Conservation (phyloP, 2,797 vertebrate species). For the Malacoraja senta region DNA sequence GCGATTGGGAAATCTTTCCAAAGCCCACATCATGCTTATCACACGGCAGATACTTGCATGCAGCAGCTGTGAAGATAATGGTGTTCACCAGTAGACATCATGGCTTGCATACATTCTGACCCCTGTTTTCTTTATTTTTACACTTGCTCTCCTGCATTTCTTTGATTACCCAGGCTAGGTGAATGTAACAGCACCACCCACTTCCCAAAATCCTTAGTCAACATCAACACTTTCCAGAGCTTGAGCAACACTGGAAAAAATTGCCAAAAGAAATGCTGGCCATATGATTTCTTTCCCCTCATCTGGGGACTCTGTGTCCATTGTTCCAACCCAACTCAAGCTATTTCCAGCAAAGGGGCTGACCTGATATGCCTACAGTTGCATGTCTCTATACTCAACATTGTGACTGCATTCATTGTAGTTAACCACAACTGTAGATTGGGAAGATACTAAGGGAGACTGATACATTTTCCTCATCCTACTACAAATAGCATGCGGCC, state of each 20-base stretch:
- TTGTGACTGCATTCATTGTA: neutral
- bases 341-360: too few species aligned
- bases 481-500: neutral
- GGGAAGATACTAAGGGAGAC: neutral
- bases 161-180: neutral
- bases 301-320: too few species aligned
- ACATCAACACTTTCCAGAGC: neutral
- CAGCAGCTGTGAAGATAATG: neutral
- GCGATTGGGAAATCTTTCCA: neutral
- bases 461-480: neutral
- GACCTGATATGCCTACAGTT: too few species aligned
- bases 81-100: neutral
- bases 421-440: neutral
- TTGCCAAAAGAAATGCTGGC: neutral
- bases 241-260: neutral
- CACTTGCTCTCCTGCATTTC: neutral
- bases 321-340: too few species aligned
- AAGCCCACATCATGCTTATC: constrained; percentile 25
- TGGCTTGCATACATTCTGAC: neutral
- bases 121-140: neutral
- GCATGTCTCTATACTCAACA: too few species aligned
- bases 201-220: neutral
- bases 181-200: neutral
- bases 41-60: neutral
- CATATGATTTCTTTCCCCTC: neutral